These are phyloP conservation scores for Ammodytes dubius DNA, from an alignment of 2,113 vertebrate species.

Conservation along the genomic window DNA sequence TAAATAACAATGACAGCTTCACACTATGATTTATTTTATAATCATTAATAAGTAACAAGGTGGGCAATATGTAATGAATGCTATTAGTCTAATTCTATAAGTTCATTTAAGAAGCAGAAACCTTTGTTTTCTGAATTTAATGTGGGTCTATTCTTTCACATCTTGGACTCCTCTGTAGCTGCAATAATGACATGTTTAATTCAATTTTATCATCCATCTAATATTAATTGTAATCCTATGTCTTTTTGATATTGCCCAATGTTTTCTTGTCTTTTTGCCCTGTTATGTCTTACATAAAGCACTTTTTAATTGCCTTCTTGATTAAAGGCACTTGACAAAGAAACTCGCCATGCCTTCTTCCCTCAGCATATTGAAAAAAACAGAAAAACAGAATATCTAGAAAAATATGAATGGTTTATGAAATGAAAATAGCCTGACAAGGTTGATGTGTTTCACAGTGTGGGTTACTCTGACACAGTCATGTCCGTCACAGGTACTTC, in stretches of 20 bases:
- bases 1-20: no score
- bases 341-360: neutral
- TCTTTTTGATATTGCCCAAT: neutral
- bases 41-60: no score
- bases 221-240: neutral
- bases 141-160: neutral
- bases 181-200: neutral
- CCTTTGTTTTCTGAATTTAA: neutral
- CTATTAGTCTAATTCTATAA: no score
- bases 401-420: neutral
- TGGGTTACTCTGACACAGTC: slow-evolving; percentile 13
- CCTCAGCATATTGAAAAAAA: neutral
- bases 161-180: neutral
- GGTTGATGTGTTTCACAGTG: slow-evolving; percentile 5
- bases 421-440: neutral
- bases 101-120: no score
- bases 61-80: no score
- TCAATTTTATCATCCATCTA: neutral
- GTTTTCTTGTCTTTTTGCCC: neutral
- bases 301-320: neutral
- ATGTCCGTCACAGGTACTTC: neutral
- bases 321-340: neutral
- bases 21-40: no score
- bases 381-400: neutral
- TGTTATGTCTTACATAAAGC: neutral